A percentile compares a stretch with the other conserved stretches of the same genome.
Conservation (phyloP, 2,113 vertebrate genomes). For the Vulpes lagopus region DNA sequence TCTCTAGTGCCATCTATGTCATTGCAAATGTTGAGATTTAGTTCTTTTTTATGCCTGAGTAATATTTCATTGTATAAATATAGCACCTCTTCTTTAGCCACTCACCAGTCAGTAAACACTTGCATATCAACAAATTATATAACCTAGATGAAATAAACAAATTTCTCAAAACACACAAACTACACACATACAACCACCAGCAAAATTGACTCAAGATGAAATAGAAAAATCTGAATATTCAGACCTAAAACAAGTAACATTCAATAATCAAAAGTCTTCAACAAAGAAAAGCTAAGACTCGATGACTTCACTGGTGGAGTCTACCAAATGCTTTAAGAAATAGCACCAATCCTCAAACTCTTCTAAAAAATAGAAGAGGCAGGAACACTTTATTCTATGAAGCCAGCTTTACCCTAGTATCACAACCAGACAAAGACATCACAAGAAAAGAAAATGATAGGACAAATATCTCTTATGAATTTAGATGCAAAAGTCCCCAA, state of each 20-base stretch:
- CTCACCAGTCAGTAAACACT: neutral
- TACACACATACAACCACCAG: neutral
- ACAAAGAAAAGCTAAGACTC: neutral
- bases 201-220: neutral
- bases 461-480: neutral
- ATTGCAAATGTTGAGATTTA: neutral
- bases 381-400: neutral
- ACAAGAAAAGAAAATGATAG: neutral
- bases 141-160: neutral
- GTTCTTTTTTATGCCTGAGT: neutral
- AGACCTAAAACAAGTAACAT: neutral
- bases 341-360: neutral
- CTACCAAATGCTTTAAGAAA: neutral
- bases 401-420: neutral
- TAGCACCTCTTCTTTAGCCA: neutral
- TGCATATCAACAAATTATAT: neutral
- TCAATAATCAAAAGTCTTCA: neutral
- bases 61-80: neutral
- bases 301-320: neutral
- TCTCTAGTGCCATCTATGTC: neutral
- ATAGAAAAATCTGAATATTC: neutral
- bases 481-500: neutral
- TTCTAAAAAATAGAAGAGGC: neutral
- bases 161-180: neutral
- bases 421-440: neutral